These are phyloP conservation scores for Troides oblongomaculatus DNA, from an alignment of 2,888 invertebrate species.

Conservation along the genomic window DNA sequence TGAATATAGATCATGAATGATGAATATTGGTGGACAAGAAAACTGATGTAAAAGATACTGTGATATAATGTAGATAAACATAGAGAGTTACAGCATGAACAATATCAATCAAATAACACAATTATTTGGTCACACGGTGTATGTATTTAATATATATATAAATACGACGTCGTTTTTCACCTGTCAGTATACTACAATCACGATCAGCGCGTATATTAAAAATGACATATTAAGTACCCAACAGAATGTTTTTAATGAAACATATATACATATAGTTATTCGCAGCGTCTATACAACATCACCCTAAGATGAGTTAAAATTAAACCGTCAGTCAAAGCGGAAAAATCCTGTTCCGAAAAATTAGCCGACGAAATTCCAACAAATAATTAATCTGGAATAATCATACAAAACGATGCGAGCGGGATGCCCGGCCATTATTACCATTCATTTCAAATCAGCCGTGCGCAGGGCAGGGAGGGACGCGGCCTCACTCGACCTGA, in stretches of 20 bases:
- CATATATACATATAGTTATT: slow-evolving; percentile 14
- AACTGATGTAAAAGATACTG: background rate
- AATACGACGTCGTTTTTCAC: too few species aligned
- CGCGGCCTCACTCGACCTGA: slow-evolving; percentile 67
- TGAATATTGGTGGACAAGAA: slow-evolving; percentile 29
- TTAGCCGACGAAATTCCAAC: slow-evolving; percentile 77
- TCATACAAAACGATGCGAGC: slow-evolving; percentile 79
- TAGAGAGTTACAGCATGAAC: background rate
- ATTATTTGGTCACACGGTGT: too few species aligned
- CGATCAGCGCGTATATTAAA: too few species aligned
- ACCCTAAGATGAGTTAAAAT: slow-evolving; percentile 67
- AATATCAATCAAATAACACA: background rate
- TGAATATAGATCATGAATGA: slow-evolving; percentile 44
- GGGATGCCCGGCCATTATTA: slow-evolving; percentile 77
- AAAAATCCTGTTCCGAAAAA: slow-evolving; percentile 78
- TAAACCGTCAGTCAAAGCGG: slow-evolving; percentile 78
- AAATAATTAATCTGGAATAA: slow-evolving; percentile 81
- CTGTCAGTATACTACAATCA: too few species aligned
- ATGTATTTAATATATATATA: background rate
- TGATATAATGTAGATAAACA: background rate
- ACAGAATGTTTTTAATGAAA: slow-evolving; percentile 3
- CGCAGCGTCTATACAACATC: slow-evolving; percentile 32
- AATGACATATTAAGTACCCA: background rate
- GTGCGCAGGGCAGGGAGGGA: slow-evolving; percentile 64
- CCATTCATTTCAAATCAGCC: slow-evolving; percentile 80